A percentile compares a stretch with the other conserved stretches of the same genome.
Conservation (phyloP, 2,797 vertebrate species). For the Poeciliopsis infans region DNA sequence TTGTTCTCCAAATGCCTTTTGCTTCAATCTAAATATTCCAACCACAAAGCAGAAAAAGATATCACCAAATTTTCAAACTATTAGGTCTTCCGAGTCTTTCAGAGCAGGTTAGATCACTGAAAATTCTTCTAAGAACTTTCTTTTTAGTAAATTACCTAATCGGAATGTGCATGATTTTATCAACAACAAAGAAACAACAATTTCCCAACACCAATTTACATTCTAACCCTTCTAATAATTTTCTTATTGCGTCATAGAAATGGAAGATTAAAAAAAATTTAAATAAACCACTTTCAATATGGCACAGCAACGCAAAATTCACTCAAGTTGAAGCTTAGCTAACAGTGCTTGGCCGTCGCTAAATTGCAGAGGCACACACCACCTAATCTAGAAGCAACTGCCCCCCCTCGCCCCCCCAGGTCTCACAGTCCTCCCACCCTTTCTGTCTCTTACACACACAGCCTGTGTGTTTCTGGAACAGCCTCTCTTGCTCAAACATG, state of each 20-base stretch:
- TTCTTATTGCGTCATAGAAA: not conserved
- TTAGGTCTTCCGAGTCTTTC: not conserved
- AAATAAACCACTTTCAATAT: constrained; percentile 17
- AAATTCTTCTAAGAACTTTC: not conserved
- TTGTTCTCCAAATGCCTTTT: not conserved
- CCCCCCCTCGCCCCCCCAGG: constrained; percentile 24
- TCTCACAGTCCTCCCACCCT: constrained; percentile 14
- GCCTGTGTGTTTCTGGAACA: constrained; percentile 38
- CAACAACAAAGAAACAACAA: not conserved
- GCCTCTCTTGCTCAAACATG: constrained; percentile 52
- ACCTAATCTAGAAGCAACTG: constrained; percentile 43
- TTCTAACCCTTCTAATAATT: not conserved
- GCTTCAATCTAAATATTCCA: not conserved
- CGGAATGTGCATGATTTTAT: not conserved
- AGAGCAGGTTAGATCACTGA: not conserved
- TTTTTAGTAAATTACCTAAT: not conserved
- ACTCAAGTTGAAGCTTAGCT: constrained; percentile 55
- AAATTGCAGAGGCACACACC: constrained; percentile 57
- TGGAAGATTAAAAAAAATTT: not conserved
- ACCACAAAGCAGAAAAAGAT: constrained; percentile 1
- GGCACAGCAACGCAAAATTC: constrained; percentile 23
- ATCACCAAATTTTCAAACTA: not conserved
- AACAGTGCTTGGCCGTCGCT: constrained; percentile 56
- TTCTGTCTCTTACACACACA: constrained; percentile 8
- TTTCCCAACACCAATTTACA: not conserved